Percentiles rank a stretch among this genome's conserved stretches.
Evolutionary conservation across 2,888 invertebrate species (phyloP).

Genomic region (Hipparchia semele): DNA sequence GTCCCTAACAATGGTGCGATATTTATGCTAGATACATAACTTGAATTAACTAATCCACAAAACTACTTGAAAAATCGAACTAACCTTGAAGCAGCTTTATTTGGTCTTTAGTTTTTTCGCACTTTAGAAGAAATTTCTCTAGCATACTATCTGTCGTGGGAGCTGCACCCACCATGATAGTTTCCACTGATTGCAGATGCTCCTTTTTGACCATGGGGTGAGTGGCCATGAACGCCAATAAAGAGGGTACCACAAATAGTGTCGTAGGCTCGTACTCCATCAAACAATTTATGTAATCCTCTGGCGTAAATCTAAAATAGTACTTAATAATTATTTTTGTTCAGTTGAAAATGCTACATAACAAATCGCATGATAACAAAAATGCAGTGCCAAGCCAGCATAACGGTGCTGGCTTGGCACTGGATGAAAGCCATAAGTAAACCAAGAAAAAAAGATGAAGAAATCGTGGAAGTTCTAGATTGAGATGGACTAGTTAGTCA

Average conservation of each 20-base stretch:
- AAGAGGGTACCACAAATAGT: slow-evolving; percentile 89
- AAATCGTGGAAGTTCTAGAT: too few relatives aligned
- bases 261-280: slow-evolving; percentile 83
- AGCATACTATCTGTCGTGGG: slow-evolving; percentile 86
- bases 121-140: slow-evolving; percentile 84
- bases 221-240: slow-evolving; percentile 88
- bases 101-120: slow-evolving; percentile 77
- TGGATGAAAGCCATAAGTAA: background rate
- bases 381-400: too few relatives aligned
- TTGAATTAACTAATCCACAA: background rate
- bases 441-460: background rate
- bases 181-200: slow-evolving; percentile 85
- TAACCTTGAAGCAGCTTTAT: slow-evolving; percentile 74
- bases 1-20: background rate
- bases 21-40: too few relatives aligned
- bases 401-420: too few relatives aligned
- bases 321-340: too few relatives aligned
- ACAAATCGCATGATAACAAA: too few relatives aligned
- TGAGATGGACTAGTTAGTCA: too few relatives aligned
- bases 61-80: background rate
- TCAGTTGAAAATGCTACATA: background rate
- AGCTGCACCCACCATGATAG: slow-evolving; percentile 89
- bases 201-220: slow-evolving; percentile 87
- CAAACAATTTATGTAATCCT: slow-evolving; percentile 86
- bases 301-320: slow-evolving; percentile 85